Evolutionary conservation across 2,888 invertebrate species (phyloP).

Genomic region (Drosophila paucipuncta): DNA sequence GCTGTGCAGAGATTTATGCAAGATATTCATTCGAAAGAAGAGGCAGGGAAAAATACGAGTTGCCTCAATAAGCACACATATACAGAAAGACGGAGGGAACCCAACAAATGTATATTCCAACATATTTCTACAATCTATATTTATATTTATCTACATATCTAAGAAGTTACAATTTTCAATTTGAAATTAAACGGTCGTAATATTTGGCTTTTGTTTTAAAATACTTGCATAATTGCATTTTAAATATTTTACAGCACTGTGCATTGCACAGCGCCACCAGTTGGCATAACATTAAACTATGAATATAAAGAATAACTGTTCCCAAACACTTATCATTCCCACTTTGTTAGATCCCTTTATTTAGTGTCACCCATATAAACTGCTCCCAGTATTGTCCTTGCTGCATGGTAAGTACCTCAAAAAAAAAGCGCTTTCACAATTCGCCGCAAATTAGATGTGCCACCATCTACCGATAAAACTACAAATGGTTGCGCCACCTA

Average conservation of each 20-base stretch:
- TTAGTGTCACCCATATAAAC: constrained; percentile 3
- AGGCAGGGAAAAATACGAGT: neutral
- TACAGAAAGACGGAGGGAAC: neutral
- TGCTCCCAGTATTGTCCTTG: constrained; percentile 9
- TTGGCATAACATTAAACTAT: neutral
- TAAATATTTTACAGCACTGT: neutral
- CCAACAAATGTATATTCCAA: neutral
- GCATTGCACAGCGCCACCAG: neutral
- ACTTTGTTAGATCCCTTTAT: neutral
- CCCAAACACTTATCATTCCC: neutral
- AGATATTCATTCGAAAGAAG: neutral
- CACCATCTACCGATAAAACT: constrained; percentile 14
- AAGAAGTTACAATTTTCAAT: neutral
- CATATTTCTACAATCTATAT: too few species aligned
- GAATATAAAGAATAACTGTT: neutral
- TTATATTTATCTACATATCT: neutral
- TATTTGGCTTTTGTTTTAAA: neutral
- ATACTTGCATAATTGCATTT: neutral
- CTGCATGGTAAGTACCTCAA: neutral
- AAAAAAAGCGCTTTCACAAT: constrained; percentile 24
- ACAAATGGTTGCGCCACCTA: neutral
- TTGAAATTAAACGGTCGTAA: neutral
- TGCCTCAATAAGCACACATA: neutral
- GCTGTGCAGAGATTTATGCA: neutral
- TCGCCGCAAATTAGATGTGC: constrained; percentile 8